Evolutionary conservation across 2,113 vertebrate species (phyloP).

Genomic region (Tretioscincus oriximinensis): DNA sequence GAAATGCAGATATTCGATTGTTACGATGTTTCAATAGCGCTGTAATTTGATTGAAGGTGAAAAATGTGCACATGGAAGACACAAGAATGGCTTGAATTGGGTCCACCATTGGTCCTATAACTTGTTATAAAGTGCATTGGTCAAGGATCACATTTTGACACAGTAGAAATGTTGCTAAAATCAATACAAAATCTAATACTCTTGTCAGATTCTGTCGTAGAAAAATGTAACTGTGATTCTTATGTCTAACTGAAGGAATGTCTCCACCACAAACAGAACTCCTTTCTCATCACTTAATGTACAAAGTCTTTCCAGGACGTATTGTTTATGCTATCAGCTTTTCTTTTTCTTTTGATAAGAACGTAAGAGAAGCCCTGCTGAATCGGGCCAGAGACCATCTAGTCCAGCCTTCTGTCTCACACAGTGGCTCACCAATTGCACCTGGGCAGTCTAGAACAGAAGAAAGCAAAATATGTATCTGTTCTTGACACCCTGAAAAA

Average conservation of each 20-base stretch:
- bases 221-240: conserved; percentile 2
- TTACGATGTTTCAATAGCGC: too few relatives aligned
- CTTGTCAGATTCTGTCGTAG: background rate
- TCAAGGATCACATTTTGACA: background rate
- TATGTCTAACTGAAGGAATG: background rate
- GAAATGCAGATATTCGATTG: too few relatives aligned
- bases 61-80: background rate
- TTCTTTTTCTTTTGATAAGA: too few relatives aligned
- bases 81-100: background rate
- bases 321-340: too few relatives aligned
- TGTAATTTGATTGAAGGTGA: too few relatives aligned
- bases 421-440: too few relatives aligned
- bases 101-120: background rate
- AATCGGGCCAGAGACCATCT: too few relatives aligned
- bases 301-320: background rate
- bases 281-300: background rate
- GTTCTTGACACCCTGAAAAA: too few relatives aligned
- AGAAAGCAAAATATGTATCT: too few relatives aligned
- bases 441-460: too few relatives aligned
- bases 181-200: conserved; percentile 5
- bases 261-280: background rate
- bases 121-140: background rate
- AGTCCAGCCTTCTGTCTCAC: too few relatives aligned
- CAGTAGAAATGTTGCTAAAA: conserved; percentile 10
- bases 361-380: too few relatives aligned